Conservation (phyloP, 2,113 vertebrate genomes). For the Chroicocephalus ridibundus region DNA sequence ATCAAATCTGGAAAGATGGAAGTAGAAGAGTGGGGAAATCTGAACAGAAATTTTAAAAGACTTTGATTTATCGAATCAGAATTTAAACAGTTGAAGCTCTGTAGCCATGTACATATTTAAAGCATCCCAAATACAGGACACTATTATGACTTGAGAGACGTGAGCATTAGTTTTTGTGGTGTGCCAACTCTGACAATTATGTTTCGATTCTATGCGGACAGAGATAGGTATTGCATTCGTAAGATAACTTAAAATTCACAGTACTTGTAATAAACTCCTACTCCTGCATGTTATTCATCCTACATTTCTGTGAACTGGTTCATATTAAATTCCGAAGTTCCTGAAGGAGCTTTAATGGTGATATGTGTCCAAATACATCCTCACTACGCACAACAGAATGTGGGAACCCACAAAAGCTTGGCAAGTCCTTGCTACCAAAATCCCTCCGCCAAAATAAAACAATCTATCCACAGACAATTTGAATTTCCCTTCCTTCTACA, state of each 20-base stretch:
- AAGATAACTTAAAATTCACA: background rate
- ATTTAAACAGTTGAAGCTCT: background rate
- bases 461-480: background rate
- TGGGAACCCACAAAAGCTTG: background rate
- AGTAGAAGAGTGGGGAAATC: background rate
- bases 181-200: background rate
- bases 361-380: background rate
- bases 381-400: background rate
- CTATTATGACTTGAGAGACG: fast-evolving
- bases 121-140: background rate
- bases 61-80: background rate
- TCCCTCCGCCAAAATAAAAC: background rate
- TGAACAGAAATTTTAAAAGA: background rate
- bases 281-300: background rate
- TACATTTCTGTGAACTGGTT: background rate
- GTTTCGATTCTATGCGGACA: background rate
- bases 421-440: background rate
- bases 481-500: background rate
- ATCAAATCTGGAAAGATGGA: background rate
- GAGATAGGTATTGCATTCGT: background rate
- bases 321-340: background rate
- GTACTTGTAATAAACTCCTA: background rate
- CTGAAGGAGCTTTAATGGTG: background rate
- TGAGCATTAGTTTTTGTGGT: background rate
- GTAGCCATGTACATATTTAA: background rate